Conservation (phyloP, 2,888 invertebrate genomes). For the Lucinisca nassula region DNA sequence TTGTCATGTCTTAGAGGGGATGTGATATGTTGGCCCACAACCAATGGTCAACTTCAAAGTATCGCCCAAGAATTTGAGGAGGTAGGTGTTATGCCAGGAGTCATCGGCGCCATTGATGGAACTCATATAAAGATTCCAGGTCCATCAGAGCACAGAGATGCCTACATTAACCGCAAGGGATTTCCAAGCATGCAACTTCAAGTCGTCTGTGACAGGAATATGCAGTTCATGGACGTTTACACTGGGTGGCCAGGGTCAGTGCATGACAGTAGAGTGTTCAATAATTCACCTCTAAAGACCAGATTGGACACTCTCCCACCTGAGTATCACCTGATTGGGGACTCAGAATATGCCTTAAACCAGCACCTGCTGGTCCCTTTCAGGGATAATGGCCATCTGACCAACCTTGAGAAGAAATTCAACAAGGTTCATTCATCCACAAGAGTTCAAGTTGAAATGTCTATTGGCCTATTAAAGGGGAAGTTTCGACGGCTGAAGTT, state of each 20-base stretch:
- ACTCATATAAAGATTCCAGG: conserved; percentile 48
- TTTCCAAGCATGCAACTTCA: conserved; percentile 58
- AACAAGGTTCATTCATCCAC: conserved; percentile 48
- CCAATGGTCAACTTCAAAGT: background rate
- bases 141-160: conserved; percentile 31
- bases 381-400: conserved; percentile 61
- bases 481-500: conserved; percentile 51
- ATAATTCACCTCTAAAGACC: conserved; percentile 35
- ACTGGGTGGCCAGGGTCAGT: conserved; percentile 61
- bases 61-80: conserved; percentile 35
- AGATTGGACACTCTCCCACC: background rate
- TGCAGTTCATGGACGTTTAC: conserved; percentile 54
- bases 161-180: conserved; percentile 54
- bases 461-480: conserved; percentile 50
- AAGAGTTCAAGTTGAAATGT: conserved; percentile 37
- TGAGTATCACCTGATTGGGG: conserved; percentile 50
- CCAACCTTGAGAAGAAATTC: conserved; percentile 34
- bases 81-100: conserved; percentile 39
- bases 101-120: conserved; percentile 51
- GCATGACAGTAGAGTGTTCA: conserved; percentile 57
- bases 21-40: background rate
- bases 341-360: conserved; percentile 51
- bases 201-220: conserved; percentile 56
- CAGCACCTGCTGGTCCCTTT: conserved; percentile 49
- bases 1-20: background rate